phyloP scores from a whole-genome alignment of 2,797 vertebrate species.

The Cryptoprocta ferox region DNA sequence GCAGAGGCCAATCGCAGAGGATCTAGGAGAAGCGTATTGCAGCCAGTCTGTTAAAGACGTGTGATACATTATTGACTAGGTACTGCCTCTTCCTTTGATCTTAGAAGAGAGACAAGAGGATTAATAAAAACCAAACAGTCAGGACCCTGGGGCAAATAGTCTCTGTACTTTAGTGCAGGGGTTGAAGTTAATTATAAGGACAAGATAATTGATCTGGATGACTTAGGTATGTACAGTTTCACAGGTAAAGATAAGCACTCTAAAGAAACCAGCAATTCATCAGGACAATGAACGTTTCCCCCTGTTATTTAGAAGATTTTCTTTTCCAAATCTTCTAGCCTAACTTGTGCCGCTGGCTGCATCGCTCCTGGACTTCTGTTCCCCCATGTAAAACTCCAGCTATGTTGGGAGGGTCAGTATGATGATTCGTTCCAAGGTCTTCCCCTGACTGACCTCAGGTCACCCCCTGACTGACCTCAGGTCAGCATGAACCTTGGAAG shows the following conservation, averaged over 20 bases:
- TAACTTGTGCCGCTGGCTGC: too few relatives aligned
- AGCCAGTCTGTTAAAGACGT: neutral
- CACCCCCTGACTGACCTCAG: too few relatives aligned
- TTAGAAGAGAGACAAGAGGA: neutral
- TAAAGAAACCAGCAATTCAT: neutral
- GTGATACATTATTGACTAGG: neutral
- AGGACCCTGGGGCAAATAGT: neutral
- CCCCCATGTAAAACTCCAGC: neutral
- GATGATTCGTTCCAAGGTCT: neutral
- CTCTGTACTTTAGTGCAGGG: neutral
- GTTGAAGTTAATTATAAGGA: neutral
- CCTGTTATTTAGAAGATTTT: too few relatives aligned
- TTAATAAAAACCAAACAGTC: neutral
- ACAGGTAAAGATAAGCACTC: too few relatives aligned
- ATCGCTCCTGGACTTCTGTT: neutral
- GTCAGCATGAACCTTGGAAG: neutral
- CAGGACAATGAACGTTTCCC: neutral
- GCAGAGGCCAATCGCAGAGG: fast-evolving
- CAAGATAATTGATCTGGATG: neutral
- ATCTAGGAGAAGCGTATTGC: too few relatives aligned
- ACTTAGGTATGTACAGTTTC: neutral
- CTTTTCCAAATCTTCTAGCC: too few relatives aligned
- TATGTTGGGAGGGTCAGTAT: neutral
- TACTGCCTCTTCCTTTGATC: neutral
- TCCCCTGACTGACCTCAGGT: neutral